These are phyloP conservation scores for Falco concolor DNA, from an alignment of 2,797 vertebrate species.

Conservation along the genomic window DNA sequence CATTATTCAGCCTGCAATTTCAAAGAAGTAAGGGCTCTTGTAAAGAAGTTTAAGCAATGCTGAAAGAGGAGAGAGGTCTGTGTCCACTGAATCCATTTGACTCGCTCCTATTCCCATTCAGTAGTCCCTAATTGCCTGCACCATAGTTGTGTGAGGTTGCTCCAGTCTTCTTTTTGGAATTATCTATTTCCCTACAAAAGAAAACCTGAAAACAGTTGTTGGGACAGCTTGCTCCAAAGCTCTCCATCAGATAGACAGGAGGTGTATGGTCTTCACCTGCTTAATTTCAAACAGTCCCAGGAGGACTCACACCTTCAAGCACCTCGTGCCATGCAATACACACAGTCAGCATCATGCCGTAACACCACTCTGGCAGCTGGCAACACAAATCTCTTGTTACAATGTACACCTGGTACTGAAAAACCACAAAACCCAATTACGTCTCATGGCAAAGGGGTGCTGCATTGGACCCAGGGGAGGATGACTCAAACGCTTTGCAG, in stretches of 20 bases:
- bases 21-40: not conserved
- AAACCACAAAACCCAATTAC: not conserved
- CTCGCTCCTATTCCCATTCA: not conserved
- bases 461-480: not conserved
- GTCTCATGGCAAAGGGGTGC: not conserved
- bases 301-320: not conserved
- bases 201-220: not conserved
- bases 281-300: not conserved
- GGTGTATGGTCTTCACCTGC: not conserved
- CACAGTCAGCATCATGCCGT: not conserved
- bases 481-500: not conserved
- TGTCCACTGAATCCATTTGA: not conserved
- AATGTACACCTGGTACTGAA: not conserved
- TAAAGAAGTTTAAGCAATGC: not conserved
- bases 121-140: not conserved
- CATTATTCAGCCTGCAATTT: not conserved
- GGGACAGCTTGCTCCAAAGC: not conserved
- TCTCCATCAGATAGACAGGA: not conserved
- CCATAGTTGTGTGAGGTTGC: not conserved
- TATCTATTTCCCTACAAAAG: not conserved
- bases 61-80: not conserved
- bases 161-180: not conserved
- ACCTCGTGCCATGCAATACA: not conserved
- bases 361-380: not conserved
- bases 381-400: not conserved